A percentile compares a stretch with the other conserved stretches of the same genome.
Evolutionary conservation across 2,888 invertebrate genomes (phyloP).

Genomic region (Cephus pulcher): DNA sequence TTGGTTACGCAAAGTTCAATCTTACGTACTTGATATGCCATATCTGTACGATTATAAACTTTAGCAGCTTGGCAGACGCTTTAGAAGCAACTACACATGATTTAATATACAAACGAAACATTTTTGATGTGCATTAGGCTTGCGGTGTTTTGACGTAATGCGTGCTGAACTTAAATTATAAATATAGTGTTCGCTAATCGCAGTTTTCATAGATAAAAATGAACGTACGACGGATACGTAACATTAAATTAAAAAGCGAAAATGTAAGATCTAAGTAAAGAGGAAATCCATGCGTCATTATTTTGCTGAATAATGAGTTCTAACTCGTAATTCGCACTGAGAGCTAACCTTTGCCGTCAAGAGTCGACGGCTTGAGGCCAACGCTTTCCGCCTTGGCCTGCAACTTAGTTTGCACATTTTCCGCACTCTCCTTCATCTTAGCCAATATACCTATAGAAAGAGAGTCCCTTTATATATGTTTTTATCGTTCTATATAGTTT

Average conservation of each 20-base stretch:
- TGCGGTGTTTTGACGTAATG: too few relatives aligned
- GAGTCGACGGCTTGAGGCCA: constrained; percentile 67
- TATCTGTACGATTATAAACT: too few relatives aligned
- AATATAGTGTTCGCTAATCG: too few relatives aligned
- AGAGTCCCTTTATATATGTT: constrained; percentile 18
- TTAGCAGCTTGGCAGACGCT: too few relatives aligned
- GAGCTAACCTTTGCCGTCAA: constrained; percentile 66
- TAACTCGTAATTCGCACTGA: constrained; percentile 20
- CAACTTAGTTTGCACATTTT: constrained; percentile 91
- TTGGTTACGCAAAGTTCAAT: too few relatives aligned
- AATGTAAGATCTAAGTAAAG: constrained; percentile 17
- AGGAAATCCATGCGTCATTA: constrained; percentile 27
- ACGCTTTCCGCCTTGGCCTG: constrained; percentile 93
- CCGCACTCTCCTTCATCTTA: constrained; percentile 97
- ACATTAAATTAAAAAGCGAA: constrained; percentile 15
- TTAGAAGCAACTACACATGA: too few relatives aligned
- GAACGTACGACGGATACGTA: constrained; percentile 1
- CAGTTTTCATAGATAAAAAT: neutral
- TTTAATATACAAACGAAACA: too few relatives aligned
- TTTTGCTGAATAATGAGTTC: constrained; percentile 4
- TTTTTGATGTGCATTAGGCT: too few relatives aligned
- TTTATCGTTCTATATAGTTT: too few relatives aligned
- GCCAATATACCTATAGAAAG: constrained; percentile 82
- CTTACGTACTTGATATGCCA: too few relatives aligned
- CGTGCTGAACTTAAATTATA: too few relatives aligned